These are phyloP conservation scores for Oligia strigilis DNA, from an alignment of 2,888 invertebrate genomes.

Conservation along the genomic window DNA sequence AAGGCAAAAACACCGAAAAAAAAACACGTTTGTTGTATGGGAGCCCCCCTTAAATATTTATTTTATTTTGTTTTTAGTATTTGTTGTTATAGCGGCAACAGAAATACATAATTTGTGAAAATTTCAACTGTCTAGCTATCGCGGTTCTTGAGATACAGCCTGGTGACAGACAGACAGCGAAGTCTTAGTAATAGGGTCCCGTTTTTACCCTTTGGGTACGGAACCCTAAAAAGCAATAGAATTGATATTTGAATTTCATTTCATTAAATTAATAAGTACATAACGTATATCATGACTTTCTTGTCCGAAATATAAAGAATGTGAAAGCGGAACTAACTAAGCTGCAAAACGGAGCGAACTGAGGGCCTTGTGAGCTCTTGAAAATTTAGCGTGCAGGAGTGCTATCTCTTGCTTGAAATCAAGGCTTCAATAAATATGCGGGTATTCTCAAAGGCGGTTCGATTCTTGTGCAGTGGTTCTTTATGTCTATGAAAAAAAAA, in stretches of 20 bases:
- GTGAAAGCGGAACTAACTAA: constrained; percentile 38
- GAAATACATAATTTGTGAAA: no score
- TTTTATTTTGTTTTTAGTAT: no score
- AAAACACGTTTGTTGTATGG: no score
- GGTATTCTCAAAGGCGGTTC: constrained; percentile 9
- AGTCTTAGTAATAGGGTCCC: no score
- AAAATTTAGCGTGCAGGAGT: constrained; percentile 17
- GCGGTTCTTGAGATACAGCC: no score
- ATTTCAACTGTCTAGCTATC: no score
- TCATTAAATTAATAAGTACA: neutral
- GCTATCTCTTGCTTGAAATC: constrained; percentile 35
- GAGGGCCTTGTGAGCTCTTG: constrained; percentile 23
- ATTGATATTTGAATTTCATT: neutral
- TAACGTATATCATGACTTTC: neutral
- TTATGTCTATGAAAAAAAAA: neutral
- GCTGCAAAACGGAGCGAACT: constrained; percentile 15
- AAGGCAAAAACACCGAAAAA: no score
- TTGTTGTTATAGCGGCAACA: no score
- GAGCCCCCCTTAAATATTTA: no score
- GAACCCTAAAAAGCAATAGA: neutral
- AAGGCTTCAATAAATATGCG: constrained; percentile 32
- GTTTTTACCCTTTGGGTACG: no score
- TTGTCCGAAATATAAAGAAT: neutral
- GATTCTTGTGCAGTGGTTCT: neutral
- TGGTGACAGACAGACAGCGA: no score